Evolutionary conservation across 2,113 vertebrate genomes (phyloP), one percentile per base, ranked within the genome.

Genomic region (Dicaeum eximium): DNA sequence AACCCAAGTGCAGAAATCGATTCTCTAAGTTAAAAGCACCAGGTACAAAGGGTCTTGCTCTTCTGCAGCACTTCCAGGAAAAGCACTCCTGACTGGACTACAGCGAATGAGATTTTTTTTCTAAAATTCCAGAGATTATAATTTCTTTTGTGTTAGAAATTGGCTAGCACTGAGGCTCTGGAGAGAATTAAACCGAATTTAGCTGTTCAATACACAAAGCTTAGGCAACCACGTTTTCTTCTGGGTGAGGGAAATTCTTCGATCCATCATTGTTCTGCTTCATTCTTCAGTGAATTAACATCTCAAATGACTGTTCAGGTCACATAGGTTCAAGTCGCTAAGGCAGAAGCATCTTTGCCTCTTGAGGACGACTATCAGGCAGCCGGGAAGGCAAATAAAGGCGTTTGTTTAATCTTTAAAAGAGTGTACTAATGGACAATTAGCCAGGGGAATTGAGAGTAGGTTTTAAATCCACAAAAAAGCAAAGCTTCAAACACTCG

Each of bases 271-370:
- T 97, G 89, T 92, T 95, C 61, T 37, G 20, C 88, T 93, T 92
- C 82, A 92, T 96, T 96, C 87, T 96, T 90, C 82, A 80, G 56
- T 89, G 28, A 96, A 97, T 97, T 97, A 96, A 94, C 95, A 95
- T 95, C 89, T 94, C 89, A 96, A 97, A 93, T 85, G 70, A 85
- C 75, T 61, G 10, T 70, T 90, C 72, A 71, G 96, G 95, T 93
- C 95, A 93, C 80, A 75, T 11, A 61, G 57, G 87, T 94, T 96
- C 93, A 94, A 95, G 82, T 85, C 11, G 4, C 93, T 65, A 85
- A 90, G 75, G 69, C 93, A 97, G 88, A 92, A 82, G 71, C 69
- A 75, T 81, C 79, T 86, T 90, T 64, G 65, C 86, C 75, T 84
- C 87, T 81, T 54, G 54, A 95, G 64, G 81, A 50, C 53, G 50